Conservation (phyloP, 2,888 invertebrate species). For the Thecocarcelia acutangulata region DNA sequence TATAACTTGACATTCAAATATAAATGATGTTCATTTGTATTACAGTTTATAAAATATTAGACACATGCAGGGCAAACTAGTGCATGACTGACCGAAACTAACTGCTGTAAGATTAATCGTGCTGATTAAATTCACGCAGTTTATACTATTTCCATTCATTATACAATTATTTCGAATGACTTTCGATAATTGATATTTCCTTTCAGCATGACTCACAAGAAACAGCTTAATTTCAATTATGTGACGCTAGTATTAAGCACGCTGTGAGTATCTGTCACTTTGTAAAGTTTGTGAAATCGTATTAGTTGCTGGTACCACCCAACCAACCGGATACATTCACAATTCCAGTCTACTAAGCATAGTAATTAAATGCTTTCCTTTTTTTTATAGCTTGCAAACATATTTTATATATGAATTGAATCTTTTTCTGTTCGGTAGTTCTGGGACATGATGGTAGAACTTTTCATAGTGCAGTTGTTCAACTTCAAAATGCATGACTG, state of each 20-base stretch:
- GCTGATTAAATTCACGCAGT: conserved; percentile 67
- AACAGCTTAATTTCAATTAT: conserved; percentile 18
- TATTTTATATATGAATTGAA: no score
- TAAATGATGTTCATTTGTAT: no score
- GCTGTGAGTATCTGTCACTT: neutral
- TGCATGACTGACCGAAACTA: conserved; percentile 2
- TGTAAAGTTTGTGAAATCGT: neutral
- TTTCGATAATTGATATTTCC: conserved; percentile 77
- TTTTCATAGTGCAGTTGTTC: no score
- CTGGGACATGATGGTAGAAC: no score
- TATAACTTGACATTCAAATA: no score
- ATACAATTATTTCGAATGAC: conserved; percentile 79
- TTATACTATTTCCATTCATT: conserved; percentile 73
- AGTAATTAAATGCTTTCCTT: no score
- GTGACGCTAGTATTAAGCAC: neutral
- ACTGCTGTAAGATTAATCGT: conserved; percentile 57
- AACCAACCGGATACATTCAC: neutral
- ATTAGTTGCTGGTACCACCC: neutral
- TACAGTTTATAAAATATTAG: no score
- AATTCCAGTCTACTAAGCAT: neutral
- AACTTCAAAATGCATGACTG: no score
- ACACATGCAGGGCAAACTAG: neutral
- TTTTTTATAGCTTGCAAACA: no score
- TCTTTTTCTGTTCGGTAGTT: no score
- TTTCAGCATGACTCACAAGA: conserved; percentile 39